Evolutionary conservation across 2,113 vertebrate genomes (phyloP).

Genomic region (Caranx melampygus): DNA sequence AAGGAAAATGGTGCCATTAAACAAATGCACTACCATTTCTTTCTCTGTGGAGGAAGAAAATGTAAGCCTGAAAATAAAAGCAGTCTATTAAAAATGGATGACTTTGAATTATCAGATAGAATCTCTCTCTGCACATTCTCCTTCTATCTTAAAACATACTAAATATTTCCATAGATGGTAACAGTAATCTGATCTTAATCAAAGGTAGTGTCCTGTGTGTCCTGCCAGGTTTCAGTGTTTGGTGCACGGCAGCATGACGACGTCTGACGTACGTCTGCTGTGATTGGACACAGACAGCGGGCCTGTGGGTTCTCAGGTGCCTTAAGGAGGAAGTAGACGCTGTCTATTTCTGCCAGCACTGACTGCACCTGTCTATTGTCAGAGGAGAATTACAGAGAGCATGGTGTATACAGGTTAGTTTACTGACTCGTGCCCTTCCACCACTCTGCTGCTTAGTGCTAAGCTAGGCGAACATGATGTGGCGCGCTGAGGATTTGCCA

Average conservation of each 20-base stretch:
- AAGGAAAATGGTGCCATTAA: not conserved
- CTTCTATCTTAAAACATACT: constrained; percentile 23
- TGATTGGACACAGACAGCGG: constrained; percentile 56
- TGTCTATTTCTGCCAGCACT: constrained; percentile 64
- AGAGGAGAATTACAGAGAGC: constrained; percentile 58
- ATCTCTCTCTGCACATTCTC: constrained; percentile 1
- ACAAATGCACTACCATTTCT: not conserved
- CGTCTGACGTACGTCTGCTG: constrained; percentile 56
- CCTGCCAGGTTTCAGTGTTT: constrained; percentile 60
- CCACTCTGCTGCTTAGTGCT: constrained; percentile 25
- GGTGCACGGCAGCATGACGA: constrained; percentile 47
- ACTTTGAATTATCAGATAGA: constrained; percentile 9
- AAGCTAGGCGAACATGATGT: constrained; percentile 47
- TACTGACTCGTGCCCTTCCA: constrained; percentile 49
- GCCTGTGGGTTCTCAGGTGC: constrained; percentile 22
- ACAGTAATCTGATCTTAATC: constrained; percentile 43
- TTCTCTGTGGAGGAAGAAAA: constrained; percentile 1
- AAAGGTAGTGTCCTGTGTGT: constrained; percentile 31
- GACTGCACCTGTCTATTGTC: constrained; percentile 37
- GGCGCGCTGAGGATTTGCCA: constrained; percentile 52
- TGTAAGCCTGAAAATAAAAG: not conserved
- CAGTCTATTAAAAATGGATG: not conserved
- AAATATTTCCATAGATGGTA: constrained; percentile 26
- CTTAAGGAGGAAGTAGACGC: constrained; percentile 75
- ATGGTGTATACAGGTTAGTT: constrained; percentile 60